Evolutionary conservation across 2,113 vertebrate species (phyloP), one percentile per base, ranked within the genome.

Genomic region (Pitta sordida): DNA sequence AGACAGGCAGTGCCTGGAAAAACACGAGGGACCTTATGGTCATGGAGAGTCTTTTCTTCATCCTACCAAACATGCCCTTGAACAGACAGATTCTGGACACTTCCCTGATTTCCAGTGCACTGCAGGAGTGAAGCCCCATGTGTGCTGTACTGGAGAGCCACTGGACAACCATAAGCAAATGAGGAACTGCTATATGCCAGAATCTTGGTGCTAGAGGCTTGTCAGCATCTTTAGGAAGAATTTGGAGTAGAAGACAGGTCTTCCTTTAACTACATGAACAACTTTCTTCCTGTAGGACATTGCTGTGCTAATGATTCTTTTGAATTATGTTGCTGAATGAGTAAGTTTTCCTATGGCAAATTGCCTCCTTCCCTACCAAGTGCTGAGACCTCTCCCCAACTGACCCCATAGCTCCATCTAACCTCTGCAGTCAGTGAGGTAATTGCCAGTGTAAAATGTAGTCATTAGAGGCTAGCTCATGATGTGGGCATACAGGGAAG

Each of bases 401-500:
- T 26, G 10, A 32, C 3, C 14, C 41, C 7, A 7, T 5, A n/a
- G n/a, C 11, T 64, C 1, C 0, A n/a, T 55, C 49, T 60, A 39
- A 59, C 36, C 53, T 81, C 55, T 21, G 13, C 2, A 24, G 30
- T 44, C 52, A 67, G 32, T 58, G 49, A 91, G 63, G 49, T 56
- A 86, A 83, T 88, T 60, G 30, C 41, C 83, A 83, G 70, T 85
- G 86, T 52, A 88, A 88, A 90, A 75, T 29, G 24, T 49, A 63
- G 30, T 36, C 48, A 83, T 77, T 52, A 88, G 71, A 69, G n/a
- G 52, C 36, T 43, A 81, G 9, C 24, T 81, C 11, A 21, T 69
- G 68, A 69, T 52, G 27, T 52, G 76, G 62, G 30, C 29, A 32
- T 53, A 51, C 43, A 63, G 55, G 52, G 65, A 78, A 88, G 34